phyloP scores from a whole-genome alignment of 2,797 vertebrate species.

The Merluccius polli region DNA sequence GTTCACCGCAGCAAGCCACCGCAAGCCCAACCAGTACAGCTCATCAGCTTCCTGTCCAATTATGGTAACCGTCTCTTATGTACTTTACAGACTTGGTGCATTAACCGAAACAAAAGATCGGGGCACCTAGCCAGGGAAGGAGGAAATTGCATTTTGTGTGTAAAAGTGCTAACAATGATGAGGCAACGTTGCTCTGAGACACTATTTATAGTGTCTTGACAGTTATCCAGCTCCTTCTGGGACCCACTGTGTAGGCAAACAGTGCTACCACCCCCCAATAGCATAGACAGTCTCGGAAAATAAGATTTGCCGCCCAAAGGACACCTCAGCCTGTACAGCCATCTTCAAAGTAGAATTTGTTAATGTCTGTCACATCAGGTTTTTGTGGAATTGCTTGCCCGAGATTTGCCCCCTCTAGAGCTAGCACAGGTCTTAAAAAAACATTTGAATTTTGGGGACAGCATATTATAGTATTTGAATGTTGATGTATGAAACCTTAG shows the following conservation, averaged over 20 bases:
- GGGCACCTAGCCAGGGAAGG: conserved; percentile 21
- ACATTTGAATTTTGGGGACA: background rate
- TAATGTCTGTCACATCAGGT: background rate
- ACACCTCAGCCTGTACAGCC: background rate
- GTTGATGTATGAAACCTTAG: background rate
- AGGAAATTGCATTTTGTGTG: conserved; percentile 30
- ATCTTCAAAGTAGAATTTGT: background rate
- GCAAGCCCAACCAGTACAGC: background rate
- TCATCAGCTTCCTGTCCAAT: conserved; percentile 15
- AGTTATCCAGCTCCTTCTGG: background rate
- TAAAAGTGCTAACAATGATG: conserved; percentile 23
- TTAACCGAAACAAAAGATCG: conserved; percentile 35
- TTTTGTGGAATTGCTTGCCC: background rate
- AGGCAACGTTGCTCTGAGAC: conserved; percentile 37
- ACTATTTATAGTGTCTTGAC: conserved; percentile 44
- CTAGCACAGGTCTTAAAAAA: background rate
- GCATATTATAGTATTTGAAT: background rate
- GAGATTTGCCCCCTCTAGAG: background rate
- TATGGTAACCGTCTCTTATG: conserved; percentile 8
- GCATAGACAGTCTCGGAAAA: background rate
- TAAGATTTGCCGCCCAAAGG: background rate
- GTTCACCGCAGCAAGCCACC: background rate
- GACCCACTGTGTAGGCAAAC: conserved; percentile 8
- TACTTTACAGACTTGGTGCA: conserved; percentile 1
- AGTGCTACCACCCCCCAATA: background rate